Evolutionary conservation across 1,140 invertebrate genomes (phyloP), one percentile per base, ranked within the genome.

Genomic region (Psix sp.): DNA sequence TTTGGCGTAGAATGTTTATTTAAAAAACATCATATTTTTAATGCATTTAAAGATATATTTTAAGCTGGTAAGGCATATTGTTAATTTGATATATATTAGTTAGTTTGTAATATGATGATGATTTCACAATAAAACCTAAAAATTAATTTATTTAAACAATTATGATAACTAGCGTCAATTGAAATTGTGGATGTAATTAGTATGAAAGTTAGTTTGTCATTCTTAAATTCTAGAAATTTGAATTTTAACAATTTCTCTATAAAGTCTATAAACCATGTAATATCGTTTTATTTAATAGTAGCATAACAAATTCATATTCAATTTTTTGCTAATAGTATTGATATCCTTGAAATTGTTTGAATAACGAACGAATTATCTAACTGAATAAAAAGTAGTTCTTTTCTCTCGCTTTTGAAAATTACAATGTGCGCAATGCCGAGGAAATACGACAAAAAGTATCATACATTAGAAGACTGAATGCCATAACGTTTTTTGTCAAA

Each of bases 391-490:
- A 68, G 42, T 65, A 54, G n/a, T 65, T 48, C 54, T n/a, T 76
- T 66, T 73, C 65, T 72, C 70, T 57, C 43, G 45, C 42, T 21
- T 62, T 60, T 70, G 48, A 62, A 57, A 60, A 42, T 70, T 38
- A 57, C 56, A 67, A 68, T 68, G 46, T 68, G 57, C 52, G 45
- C 63, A 52, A 29, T 57, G 63, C 49, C 65, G 63, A 17, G 46
- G 52, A 73, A 74, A 74, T 57, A 63, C 33, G 38, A 45, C 52
- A 68, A 74, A 74, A 74, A 74, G 65, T 74, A 74, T 67, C 51
- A 74, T 74, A 67, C 39, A 74, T 67, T 67, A 67, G 67, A 39
- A 67, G 31, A 42, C 56, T 74, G 71, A 74, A 74, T 74, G 54
- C 62, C 60, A 62, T 73, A 66, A 74, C 72, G 62, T 45, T 74